phyloP scores from a whole-genome alignment of 2,888 invertebrate genomes.

The Gibbula magus region DNA sequence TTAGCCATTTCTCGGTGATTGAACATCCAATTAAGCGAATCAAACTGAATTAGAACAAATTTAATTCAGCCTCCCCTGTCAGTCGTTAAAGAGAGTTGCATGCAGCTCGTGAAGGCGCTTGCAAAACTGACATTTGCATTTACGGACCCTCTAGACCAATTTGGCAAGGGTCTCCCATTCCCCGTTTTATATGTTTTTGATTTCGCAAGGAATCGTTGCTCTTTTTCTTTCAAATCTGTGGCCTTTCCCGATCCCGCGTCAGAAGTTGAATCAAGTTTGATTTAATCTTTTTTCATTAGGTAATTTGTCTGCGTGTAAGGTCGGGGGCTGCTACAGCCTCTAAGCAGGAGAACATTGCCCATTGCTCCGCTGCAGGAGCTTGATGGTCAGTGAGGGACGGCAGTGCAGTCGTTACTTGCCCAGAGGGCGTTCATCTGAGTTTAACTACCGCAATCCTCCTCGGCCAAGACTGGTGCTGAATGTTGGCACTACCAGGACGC shows the following conservation, averaged over 20 bases:
- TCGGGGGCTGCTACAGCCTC: background rate
- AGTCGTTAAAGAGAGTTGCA: slow-evolving; percentile 2
- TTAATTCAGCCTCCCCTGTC: slow-evolving; percentile 20
- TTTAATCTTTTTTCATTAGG: slow-evolving; percentile 5
- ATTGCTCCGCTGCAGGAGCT: background rate
- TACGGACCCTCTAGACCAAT: slow-evolving; percentile 13
- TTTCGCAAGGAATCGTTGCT: background rate
- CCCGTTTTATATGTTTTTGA: slow-evolving; percentile 16
- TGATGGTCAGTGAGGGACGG: background rate
- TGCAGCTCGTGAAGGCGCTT: background rate
- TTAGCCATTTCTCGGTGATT: slow-evolving; percentile 26
- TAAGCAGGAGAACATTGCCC: background rate
- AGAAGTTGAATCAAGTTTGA: slow-evolving; percentile 1
- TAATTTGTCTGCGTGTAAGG: slow-evolving; percentile 2
- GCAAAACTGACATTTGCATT: background rate
- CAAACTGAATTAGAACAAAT: slow-evolving; percentile 26
- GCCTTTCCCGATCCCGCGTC: background rate
- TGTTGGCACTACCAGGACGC: background rate
- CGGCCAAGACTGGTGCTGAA: background rate
- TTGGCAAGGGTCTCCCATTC: background rate
- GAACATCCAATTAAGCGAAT: slow-evolving; percentile 26
- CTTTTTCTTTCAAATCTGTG: slow-evolving; percentile 24
- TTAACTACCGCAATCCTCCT: background rate
- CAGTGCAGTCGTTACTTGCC: background rate
- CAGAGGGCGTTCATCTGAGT: background rate